Percentiles rank a stretch among this genome's conserved stretches.
These are phyloP conservation scores for Procambarus clarkii DNA, from an alignment of 1,140 invertebrate genomes.

Conservation along the genomic window DNA sequence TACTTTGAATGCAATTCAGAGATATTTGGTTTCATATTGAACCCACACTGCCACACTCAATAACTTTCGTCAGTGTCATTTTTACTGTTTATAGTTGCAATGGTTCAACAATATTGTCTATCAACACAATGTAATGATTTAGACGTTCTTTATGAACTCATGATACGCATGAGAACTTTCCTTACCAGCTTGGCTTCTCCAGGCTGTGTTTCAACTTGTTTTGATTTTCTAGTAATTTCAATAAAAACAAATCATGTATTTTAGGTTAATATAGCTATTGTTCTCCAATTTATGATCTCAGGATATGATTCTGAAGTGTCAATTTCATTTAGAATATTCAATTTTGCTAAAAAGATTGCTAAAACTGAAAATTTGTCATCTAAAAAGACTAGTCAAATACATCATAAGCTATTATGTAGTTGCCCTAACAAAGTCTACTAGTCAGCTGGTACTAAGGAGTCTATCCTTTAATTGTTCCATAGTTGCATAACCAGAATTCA, in stretches of 20 bases:
- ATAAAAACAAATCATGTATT: not conserved
- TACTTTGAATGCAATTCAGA: slow-evolving; percentile 2
- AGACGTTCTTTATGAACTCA: not conserved
- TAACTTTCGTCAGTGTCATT: not conserved
- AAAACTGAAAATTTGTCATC: not conserved
- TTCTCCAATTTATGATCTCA: not conserved
- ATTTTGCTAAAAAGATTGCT: not conserved
- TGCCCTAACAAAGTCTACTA: not conserved
- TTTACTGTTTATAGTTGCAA: slow-evolving; percentile 4
- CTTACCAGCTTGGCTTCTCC: not conserved
- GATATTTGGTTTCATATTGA: not conserved
- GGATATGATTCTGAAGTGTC: not conserved
- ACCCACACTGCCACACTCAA: not conserved
- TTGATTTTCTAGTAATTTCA: not conserved
- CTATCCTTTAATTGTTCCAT: not conserved
- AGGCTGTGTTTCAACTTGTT: not conserved
- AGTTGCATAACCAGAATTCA: not conserved
- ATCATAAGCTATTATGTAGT: not conserved
- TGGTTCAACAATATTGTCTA: not conserved
- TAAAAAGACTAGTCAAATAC: not conserved
- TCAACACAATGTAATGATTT: not conserved
- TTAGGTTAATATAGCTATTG: not conserved
- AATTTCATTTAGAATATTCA: not conserved
- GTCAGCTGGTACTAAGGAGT: not conserved
- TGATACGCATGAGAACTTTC: not conserved